Percentiles rank a stretch among this genome's conserved stretches.
phyloP scores from a whole-genome alignment of 92 coral and sea anemone genomes.

The Anthopleura xanthogrammica region DNA sequence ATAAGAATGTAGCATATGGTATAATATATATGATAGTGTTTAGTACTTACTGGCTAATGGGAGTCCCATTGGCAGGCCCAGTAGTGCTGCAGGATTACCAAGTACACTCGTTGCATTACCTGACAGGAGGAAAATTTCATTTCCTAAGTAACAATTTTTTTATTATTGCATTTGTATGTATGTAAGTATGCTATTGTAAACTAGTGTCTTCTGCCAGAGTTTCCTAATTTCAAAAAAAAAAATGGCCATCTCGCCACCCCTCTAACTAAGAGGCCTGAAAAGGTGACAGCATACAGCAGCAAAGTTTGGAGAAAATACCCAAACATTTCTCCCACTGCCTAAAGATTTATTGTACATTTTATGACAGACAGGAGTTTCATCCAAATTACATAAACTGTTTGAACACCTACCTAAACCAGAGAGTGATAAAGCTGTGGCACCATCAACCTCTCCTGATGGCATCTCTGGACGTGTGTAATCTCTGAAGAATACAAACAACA shows the following conservation, averaged over 20 bases:
- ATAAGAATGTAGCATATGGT: too few relatives aligned
- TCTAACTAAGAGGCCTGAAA: too few relatives aligned
- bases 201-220: too few relatives aligned
- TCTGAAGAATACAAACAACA: conserved; percentile 23
- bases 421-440: conserved; percentile 63
- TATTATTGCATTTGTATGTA: too few relatives aligned
- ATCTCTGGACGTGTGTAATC: conserved; percentile 94
- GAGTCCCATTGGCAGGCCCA: conserved; percentile 62
- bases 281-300: too few relatives aligned
- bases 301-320: too few relatives aligned
- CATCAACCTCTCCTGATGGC: conserved; percentile 75
- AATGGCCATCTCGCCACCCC: too few relatives aligned
- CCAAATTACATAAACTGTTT: not conserved
- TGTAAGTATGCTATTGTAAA: too few relatives aligned
- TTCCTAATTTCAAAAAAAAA: too few relatives aligned
- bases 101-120: conserved; percentile 56
- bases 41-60: conserved; percentile 57
- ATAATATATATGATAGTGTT: not conserved
- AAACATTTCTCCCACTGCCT: too few relatives aligned
- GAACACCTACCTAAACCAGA: conserved; percentile 46
- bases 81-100: conserved; percentile 63
- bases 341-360: too few relatives aligned
- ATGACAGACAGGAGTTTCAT: not conserved
- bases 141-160: not conserved
- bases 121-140: not conserved